Evolutionary conservation across 2,888 invertebrate species (phyloP), one percentile per base, ranked within the genome.

Genomic region (Entomobrya multifasciata): DNA sequence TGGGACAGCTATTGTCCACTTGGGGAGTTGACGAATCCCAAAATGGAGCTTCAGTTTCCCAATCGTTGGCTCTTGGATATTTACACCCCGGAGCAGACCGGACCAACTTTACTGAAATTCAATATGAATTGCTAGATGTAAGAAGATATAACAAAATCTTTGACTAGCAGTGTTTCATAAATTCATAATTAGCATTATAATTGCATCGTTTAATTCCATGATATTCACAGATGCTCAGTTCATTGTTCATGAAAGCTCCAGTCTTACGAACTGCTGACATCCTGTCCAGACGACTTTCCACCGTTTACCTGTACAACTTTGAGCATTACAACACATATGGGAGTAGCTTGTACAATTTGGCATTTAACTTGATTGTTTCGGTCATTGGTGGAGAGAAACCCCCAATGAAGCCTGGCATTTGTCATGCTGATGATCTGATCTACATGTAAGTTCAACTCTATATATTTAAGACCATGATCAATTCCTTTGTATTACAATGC

Each of bases 251-350:
- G 86, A 91, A 91, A 86, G 89, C 86, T 5, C 88, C 90, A 0
- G 65, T 90, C 13, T 55, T 84, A 13, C 47, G 87, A 41, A 89
- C 89, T n/a, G 88, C 89, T 0, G 88, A 90, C 27, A 89, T 90
- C 49, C 20, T 91, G 10, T 87, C 87, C 47, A 49, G 83, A 52
- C 17, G 88, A 22, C 22, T 82, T n/a, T 62, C 79, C 8, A 47
- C 82, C 36, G 89, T 91, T 0, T 91, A 88, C 30, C 81, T 91
- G 2, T 91, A 91, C 83, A 87, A 87, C 4, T 89, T 90, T 27
- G 90, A 91, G 57, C 74, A 89, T 44, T 79, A 89, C 74, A 76
- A 78, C 10, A 17, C 30, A 10, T 76, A 44, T 41, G 67, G 30
- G 6, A 81, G 44, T 44, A 89, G 89, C 20, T 77, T 88, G 70